Conservation (phyloP, 2,797 vertebrate species). For the Tragelaphus eurycerus region DNA sequence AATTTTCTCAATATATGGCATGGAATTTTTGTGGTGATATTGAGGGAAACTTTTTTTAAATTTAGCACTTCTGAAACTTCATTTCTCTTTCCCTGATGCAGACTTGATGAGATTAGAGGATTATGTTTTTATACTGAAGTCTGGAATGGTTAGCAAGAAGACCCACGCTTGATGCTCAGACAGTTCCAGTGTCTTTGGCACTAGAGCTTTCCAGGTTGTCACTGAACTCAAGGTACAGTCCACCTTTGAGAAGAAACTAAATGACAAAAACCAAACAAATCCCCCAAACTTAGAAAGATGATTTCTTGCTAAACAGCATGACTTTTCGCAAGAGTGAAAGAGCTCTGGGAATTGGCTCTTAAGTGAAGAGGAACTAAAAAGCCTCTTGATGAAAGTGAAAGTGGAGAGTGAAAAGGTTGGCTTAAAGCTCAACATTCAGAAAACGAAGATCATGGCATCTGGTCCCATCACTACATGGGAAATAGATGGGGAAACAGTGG, state of each 20-base stretch:
- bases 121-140: conserved; percentile 1
- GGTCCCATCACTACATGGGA: too few species aligned
- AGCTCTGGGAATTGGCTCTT: neutral
- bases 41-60: neutral
- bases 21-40: neutral
- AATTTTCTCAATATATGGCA: neutral
- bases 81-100: neutral
- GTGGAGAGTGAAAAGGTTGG: too few species aligned
- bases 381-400: too few species aligned
- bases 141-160: neutral
- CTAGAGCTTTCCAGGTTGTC: neutral
- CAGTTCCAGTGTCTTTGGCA: neutral
- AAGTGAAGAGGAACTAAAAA: too few species aligned
- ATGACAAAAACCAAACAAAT: neutral
- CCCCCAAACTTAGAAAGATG: neutral
- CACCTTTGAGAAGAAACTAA: neutral
- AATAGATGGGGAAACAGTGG: too few species aligned
- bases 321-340: neutral
- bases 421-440: too few species aligned
- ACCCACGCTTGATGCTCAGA: neutral
- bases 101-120: neutral
- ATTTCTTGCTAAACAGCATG: neutral
- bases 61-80: neutral
- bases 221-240: neutral
- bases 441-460: too few species aligned